Evolutionary conservation across 1,140 invertebrate genomes (phyloP).

Genomic region (Drosophila ambigua): DNA sequence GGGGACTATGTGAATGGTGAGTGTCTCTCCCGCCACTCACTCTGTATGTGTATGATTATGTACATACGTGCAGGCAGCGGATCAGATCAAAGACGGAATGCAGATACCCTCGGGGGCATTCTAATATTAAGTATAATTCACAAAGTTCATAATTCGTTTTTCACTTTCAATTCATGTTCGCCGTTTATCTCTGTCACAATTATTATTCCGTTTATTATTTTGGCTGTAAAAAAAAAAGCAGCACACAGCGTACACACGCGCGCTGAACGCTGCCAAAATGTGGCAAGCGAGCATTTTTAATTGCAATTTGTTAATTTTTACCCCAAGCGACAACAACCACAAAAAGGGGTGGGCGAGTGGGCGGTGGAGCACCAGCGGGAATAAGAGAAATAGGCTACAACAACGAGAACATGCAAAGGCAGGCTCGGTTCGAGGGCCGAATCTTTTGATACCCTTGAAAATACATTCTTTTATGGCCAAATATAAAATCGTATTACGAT

Average conservation of each 20-base stretch:
- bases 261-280: constrained; percentile 43
- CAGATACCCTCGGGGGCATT: constrained; percentile 11
- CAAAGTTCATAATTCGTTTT: constrained; percentile 38
- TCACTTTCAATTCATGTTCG: constrained; percentile 52
- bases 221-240: neutral
- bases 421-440: no score
- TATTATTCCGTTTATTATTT: constrained; percentile 38
- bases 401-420: no score
- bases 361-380: no score
- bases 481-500: no score
- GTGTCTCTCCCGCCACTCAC: constrained; percentile 8
- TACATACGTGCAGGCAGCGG: no score
- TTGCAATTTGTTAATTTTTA: constrained; percentile 64
- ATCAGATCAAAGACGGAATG: constrained; percentile 9
- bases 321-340: constrained; percentile 18
- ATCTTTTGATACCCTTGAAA: no score
- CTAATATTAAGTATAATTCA: constrained; percentile 4
- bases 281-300: constrained; percentile 58
- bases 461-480: no score
- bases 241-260: constrained; percentile 5
- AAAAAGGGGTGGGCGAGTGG: neutral
- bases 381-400: no score
- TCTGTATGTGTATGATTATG: no score
- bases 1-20: constrained; percentile 65
- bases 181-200: constrained; percentile 55